Evolutionary conservation across 2,113 vertebrate genomes (phyloP), one percentile per base, ranked within the genome.

Genomic region (Otolemur garnettii): DNA sequence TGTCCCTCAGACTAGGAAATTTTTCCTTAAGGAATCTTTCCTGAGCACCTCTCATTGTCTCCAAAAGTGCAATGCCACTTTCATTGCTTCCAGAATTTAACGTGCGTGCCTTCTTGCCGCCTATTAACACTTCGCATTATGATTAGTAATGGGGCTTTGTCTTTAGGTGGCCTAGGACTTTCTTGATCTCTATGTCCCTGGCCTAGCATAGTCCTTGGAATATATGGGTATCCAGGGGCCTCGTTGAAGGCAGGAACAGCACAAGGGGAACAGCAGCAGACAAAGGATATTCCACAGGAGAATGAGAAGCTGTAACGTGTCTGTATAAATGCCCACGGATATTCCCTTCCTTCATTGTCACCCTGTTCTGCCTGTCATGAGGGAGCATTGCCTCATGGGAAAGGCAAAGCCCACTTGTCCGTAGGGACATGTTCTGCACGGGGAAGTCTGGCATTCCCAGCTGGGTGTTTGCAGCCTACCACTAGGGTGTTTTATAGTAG

Each of bases 401-500:
- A 92, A 94, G 95, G 72, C 22, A 60, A 83, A 89, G 33, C 69
- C 30, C 42, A 17, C 38, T 78, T 78, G 80, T 78, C 94, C 80
- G 53, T 53, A 84, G 60, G 90, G 59, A 62, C 17, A 14, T 38
- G 53, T 71, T 71, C n/a, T n/a, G 50, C 57, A 17, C 18, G 15
- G 45, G 68, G 50, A 45, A 92, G 95, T 57, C 79, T 86, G 90
- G 86, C 1, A 50, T 90, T 97, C 95, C 79, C 88, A 81, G 81
- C 55, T 69, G 78, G 57, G 38, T 53, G 59, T 75, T 64, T 45
- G 71, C 45, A 74, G 87, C 62, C 92, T 38, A 68, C 85, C 53
- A n/a, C 85, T 92, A 87, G 17, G 83, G 80, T 69, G 81, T 87
- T 93, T 97, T 93, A 90, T 83, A 82, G 84, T 21, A 78, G 38